phyloP scores from a whole-genome alignment of 1,140 invertebrate genomes.

The Solenopsis fugax region DNA sequence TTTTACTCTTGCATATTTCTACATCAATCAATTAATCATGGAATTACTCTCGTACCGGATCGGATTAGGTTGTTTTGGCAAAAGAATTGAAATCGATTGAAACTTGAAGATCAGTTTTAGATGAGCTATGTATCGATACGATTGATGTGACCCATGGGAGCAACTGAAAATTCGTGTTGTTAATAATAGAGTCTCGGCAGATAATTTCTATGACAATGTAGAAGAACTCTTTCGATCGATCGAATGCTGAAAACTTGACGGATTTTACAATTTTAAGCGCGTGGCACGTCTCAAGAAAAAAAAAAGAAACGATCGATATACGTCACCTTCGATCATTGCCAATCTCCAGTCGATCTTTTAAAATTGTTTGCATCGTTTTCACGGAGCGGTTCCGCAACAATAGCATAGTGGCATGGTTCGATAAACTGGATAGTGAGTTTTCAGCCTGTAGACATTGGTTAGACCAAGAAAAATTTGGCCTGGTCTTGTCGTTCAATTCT shows the following conservation, averaged over 20 bases:
- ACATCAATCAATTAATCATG: neutral
- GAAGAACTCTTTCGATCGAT: conserved; percentile 25
- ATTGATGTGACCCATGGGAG: conserved; percentile 70
- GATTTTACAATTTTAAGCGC: conserved; percentile 32
- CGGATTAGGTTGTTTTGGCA: neutral
- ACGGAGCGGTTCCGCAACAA: conserved; percentile 46
- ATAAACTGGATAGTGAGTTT: conserved; percentile 29
- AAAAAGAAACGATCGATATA: conserved; percentile 70
- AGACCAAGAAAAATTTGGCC: conserved; percentile 1
- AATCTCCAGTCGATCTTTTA: conserved; percentile 21
- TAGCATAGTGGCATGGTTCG: neutral
- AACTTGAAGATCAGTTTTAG: neutral
- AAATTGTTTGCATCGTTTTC: conserved; percentile 39
- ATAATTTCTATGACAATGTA: conserved; percentile 1
- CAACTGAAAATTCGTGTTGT: neutral
- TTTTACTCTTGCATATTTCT: neutral
- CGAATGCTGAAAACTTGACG: conserved; percentile 8
- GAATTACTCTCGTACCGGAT: neutral
- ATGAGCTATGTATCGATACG: neutral
- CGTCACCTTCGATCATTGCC: conserved; percentile 79
- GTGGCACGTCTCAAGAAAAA: conserved; percentile 33
- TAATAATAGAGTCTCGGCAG: conserved; percentile 21
- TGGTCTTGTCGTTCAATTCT: conserved; percentile 23
- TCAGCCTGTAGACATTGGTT: neutral
- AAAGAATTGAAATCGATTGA: neutral